These are phyloP conservation scores for Drosophila rhopaloa DNA, from an alignment of 1,140 invertebrate genomes.

Conservation along the genomic window DNA sequence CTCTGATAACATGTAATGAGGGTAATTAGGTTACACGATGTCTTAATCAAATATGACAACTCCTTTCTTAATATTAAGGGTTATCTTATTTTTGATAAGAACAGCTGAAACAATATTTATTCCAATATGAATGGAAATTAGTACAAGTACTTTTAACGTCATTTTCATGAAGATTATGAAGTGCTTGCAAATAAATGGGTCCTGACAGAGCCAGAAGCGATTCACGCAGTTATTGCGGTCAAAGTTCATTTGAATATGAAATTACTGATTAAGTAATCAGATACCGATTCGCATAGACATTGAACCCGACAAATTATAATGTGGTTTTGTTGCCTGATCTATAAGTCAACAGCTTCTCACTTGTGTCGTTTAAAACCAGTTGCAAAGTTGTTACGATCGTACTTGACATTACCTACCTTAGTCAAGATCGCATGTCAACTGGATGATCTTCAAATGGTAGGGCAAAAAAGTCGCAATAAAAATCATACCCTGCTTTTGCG, in stretches of 20 bases:
- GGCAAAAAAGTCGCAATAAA: conserved; percentile 1
- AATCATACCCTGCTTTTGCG: neutral
- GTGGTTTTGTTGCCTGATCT: conserved; percentile 12
- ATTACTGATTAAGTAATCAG: conserved; percentile 43
- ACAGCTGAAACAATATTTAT: no score
- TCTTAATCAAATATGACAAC: neutral
- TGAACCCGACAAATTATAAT: conserved; percentile 14
- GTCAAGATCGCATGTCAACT: conserved; percentile 35
- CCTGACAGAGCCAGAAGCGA: conserved; percentile 3
- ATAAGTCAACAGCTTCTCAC: conserved; percentile 24
- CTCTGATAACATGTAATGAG: conserved; percentile 12
- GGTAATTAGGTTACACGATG: neutral
- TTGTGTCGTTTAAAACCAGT: conserved; percentile 30
- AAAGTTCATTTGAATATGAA: conserved; percentile 50
- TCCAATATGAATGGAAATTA: no score
- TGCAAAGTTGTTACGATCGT: conserved; percentile 9
- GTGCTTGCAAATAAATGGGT: neutral
- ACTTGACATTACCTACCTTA: conserved; percentile 15
- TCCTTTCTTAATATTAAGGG: neutral
- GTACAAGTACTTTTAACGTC: no score
- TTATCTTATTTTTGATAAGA: no score
- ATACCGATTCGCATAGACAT: conserved; percentile 50
- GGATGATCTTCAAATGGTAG: conserved; percentile 3
- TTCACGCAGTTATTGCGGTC: conserved; percentile 26
- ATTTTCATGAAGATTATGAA: no score